phyloP scores from a whole-genome alignment of 2,888 invertebrate species.

The Acrobasis consociella region DNA sequence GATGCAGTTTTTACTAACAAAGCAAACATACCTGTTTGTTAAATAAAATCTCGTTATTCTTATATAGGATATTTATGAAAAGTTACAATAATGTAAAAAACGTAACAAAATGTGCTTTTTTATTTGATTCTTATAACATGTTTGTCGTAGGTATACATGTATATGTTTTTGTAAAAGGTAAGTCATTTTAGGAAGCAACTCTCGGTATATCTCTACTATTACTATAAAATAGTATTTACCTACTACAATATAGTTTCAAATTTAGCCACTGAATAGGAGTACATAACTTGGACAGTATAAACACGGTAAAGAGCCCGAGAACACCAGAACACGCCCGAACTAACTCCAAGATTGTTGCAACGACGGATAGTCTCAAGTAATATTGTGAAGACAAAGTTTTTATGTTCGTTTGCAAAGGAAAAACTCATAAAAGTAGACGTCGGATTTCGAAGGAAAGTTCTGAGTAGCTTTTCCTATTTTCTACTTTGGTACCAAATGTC shows the following conservation, averaged over 20 bases:
- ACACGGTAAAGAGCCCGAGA: neutral
- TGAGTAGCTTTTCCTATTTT: neutral
- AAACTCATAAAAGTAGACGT: conserved; percentile 4
- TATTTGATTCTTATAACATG: too few species aligned
- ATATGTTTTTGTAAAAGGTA: neutral
- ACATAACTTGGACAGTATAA: conserved; percentile 5
- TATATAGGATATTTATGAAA: too few species aligned
- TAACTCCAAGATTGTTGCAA: conserved; percentile 14
- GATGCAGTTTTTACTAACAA: too few species aligned
- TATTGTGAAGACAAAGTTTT: conserved; percentile 17
- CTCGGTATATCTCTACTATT: too few species aligned
- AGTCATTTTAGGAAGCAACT: neutral
- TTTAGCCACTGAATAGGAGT: neutral
- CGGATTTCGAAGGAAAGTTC: neutral
- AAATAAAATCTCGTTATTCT: too few species aligned
- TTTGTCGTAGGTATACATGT: too few species aligned
- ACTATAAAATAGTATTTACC: too few species aligned
- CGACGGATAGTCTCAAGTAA: conserved; percentile 3
- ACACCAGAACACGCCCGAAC: neutral
- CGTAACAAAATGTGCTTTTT: too few species aligned
- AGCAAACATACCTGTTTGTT: too few species aligned
- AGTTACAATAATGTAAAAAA: too few species aligned
- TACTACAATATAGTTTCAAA: neutral
- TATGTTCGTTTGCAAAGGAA: conserved; percentile 3
- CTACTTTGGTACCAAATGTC: neutral